A percentile compares a stretch with the other conserved stretches of the same genome.
Evolutionary conservation across 2,888 invertebrate species (phyloP).

Genomic region (Megastigmus dorsalis): DNA sequence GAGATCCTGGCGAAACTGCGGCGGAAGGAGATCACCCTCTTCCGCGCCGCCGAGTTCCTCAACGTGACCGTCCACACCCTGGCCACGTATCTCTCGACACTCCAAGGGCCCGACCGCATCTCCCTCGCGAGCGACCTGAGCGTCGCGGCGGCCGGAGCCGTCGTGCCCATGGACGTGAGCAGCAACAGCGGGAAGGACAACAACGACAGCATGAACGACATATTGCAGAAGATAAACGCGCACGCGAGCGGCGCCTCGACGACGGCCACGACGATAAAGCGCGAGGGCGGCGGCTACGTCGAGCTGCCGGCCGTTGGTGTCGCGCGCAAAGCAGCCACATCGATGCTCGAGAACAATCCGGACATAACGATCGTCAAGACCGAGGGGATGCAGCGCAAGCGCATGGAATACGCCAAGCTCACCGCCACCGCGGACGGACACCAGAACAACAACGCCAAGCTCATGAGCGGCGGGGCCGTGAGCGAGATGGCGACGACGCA

Average conservation of each 20-base stretch:
- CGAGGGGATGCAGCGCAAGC: conserved; percentile 74
- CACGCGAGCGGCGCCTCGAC: conserved; percentile 61
- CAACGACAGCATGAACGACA: conserved; percentile 74
- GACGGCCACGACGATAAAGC: conserved; percentile 71
- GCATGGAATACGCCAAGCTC: conserved; percentile 71
- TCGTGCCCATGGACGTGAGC: conserved; percentile 24
- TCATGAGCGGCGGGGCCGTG: conserved; percentile 72
- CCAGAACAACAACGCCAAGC: conserved; percentile 72
- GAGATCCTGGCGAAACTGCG: conserved; percentile 83
- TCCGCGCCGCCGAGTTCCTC: conserved; percentile 84
- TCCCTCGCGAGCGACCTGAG: conserved; percentile 75
- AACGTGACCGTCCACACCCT: conserved; percentile 86
- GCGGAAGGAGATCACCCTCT: conserved; percentile 83
- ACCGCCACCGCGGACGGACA: conserved; percentile 70
- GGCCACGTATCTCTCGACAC: conserved; percentile 81
- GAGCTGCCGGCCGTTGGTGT: conserved; percentile 66
- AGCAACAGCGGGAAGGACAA: conserved; percentile 73
- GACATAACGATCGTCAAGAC: conserved; percentile 80
- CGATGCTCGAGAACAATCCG: conserved; percentile 77
- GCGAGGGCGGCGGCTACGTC: conserved; percentile 72
- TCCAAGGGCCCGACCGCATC: conserved; percentile 76
- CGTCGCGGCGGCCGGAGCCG: conserved; percentile 62
- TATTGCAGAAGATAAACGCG: conserved; percentile 73
- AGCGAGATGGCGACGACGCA: conserved; percentile 65
- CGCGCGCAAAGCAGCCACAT: conserved; percentile 71